Base-by-base conservation (phyloP, 2,888 invertebrate genomes). In the Spisula solida region DNA sequence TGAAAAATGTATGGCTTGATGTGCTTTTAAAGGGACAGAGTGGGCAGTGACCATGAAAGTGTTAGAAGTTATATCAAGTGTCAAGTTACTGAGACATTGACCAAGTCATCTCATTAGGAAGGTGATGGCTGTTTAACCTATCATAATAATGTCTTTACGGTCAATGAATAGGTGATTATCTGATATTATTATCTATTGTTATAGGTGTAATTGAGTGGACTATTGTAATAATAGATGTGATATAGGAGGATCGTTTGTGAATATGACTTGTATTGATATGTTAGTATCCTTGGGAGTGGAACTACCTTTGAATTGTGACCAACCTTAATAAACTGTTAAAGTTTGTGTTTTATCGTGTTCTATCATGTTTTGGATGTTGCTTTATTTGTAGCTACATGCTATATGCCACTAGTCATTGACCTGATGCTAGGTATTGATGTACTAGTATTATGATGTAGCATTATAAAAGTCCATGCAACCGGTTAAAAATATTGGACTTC, bases 141-240 rank as follows among this genome's bases (percentile, higher is more conserved):
- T 5, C 25, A 66, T 66, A 66, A 66, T 66, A 66, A 51, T 51
- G 60, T 66, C n/a, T 25, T 66, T n/a, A n/a, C 25, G 60, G 60
- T 66, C 25, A 66, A 66, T 25, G 25, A 25, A 66, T 25, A 25
- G 25, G n/a, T 66, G 60, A 66, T 66, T 66, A 66, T 66, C 60
- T 25, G 6, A 2, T 66, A n/a, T 66, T 66, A 66, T 66, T 66
- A 25, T 66, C 25, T 25, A 66, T 66, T 66, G 25, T 66, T 66
- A 66, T n/a, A 25, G n/a, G 60, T 66, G 60, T 66, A 66, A 66
- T 25, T n/a, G 60, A 66, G 25, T 66, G 60, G 60, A 66, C 60
- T 25, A 0, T 5, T 25, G 60, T 66, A 66, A n/a, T 25, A 66
- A 66, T 66, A 25, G 60, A 51, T 25, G 25, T 66, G 25, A 4